Percentiles rank a stretch among this genome's conserved stretches.
phyloP scores from a whole-genome alignment of 1,140 invertebrate species.

The Heliconius melpomene region DNA sequence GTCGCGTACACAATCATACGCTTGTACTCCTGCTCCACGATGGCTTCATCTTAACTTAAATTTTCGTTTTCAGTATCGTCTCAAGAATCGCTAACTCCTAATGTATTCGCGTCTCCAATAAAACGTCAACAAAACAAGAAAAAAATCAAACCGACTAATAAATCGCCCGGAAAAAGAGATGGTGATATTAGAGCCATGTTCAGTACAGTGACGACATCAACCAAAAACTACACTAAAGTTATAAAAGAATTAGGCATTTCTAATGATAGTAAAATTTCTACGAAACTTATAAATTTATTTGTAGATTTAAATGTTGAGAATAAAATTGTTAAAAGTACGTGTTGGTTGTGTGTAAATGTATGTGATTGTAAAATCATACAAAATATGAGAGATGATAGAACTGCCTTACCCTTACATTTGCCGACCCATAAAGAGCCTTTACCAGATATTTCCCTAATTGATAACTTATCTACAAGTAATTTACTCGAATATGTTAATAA shows the following conservation, averaged over 20 bases:
- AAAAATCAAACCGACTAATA: slow-evolving; percentile 52
- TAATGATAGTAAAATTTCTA: slow-evolving; percentile 54
- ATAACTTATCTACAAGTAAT: slow-evolving; percentile 51
- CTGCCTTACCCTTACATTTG: slow-evolving; percentile 8
- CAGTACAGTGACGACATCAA: slow-evolving; percentile 73
- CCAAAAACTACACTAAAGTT: slow-evolving; percentile 69
- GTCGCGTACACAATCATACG: too few species aligned
- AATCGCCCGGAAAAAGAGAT: slow-evolving; percentile 62
- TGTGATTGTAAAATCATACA: slow-evolving; percentile 55
- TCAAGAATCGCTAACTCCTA: slow-evolving; percentile 28
- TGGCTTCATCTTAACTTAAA: background rate
- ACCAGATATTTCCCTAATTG: slow-evolving; percentile 60
- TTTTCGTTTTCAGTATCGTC: slow-evolving; percentile 47
- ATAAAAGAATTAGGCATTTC: slow-evolving; percentile 64
- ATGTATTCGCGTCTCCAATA: slow-evolving; percentile 39
- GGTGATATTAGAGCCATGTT: slow-evolving; percentile 76
- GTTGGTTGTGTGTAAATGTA: slow-evolving; percentile 58
- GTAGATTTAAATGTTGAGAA: slow-evolving; percentile 69
- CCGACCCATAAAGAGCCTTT: slow-evolving; percentile 46
- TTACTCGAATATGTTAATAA: slow-evolving; percentile 47
- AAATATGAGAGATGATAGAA: slow-evolving; percentile 43
- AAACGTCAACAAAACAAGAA: slow-evolving; percentile 63
- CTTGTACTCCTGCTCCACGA: too few species aligned
- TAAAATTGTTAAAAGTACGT: slow-evolving; percentile 46
- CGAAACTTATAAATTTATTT: slow-evolving; percentile 62